Percentiles rank a stretch among this genome's conserved stretches.
phyloP scores from a whole-genome alignment of 2,797 vertebrate genomes.

The Lagorchestes hirsutus region DNA sequence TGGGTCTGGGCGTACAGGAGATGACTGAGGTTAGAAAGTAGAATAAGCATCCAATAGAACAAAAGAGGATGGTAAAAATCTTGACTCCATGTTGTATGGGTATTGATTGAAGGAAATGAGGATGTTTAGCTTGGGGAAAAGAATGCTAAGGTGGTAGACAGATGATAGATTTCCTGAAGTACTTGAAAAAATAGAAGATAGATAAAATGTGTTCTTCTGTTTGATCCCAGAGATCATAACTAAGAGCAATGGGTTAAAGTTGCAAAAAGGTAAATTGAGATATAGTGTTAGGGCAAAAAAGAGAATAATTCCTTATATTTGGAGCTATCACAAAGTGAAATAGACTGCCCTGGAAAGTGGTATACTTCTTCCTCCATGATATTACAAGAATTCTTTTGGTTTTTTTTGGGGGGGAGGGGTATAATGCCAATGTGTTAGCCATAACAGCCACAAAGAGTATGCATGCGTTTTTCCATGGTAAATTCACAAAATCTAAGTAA shows the following conservation, averaged over 20 bases:
- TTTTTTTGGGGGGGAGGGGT: no score
- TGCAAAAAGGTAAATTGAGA: neutral
- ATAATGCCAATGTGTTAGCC: no score
- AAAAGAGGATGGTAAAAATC: neutral
- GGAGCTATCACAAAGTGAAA: neutral
- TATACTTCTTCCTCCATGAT: neutral
- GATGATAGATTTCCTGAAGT: neutral
- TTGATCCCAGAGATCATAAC: neutral
- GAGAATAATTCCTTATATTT: neutral
- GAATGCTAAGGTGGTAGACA: neutral
- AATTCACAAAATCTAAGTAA: no score
- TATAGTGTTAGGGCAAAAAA: neutral
- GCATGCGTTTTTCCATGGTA: no score
- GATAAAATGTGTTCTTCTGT: neutral
- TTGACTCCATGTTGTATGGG: neutral
- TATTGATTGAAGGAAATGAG: neutral
- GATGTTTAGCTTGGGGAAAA: neutral
- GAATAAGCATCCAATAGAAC: neutral
- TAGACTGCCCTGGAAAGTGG: neutral
- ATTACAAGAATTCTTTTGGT: neutral
- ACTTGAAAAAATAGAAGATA: neutral
- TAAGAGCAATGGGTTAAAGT: neutral
- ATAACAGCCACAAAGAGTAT: no score
- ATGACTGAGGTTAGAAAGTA: neutral
- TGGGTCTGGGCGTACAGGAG: neutral